Evolutionary conservation across 2,888 invertebrate species (phyloP).

Genomic region (Phania funesta): DNA sequence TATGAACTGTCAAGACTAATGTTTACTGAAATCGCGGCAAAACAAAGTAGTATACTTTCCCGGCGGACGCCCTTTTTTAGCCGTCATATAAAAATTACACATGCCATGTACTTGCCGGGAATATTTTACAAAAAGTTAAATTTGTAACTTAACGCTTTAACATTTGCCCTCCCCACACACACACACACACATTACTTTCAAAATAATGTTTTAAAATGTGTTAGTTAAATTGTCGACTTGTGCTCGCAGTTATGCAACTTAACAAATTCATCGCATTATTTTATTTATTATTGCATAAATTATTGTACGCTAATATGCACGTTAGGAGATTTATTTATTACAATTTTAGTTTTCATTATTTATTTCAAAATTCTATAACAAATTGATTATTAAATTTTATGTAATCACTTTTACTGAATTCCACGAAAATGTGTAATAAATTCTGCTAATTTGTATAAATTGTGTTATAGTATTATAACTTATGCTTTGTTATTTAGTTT

Average conservation of each 20-base stretch:
- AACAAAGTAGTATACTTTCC: too few relatives aligned
- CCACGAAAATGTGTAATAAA: background rate
- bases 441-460: slow-evolving; percentile 46
- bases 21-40: too few relatives aligned
- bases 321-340: background rate
- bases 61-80: too few relatives aligned
- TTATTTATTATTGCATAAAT: slow-evolving; percentile 9
- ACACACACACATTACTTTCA: background rate
- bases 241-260: slow-evolving; percentile 5
- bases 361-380: background rate
- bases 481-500: background rate
- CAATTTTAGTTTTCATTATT: background rate
- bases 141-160: too few relatives aligned
- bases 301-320: background rate
- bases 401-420: slow-evolving; percentile 44
- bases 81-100: too few relatives aligned
- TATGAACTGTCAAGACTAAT: too few relatives aligned
- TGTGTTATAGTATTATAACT: background rate
- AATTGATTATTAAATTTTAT: slow-evolving; percentile 34
- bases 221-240: slow-evolving; percentile 23
- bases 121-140: too few relatives aligned
- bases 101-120: too few relatives aligned
- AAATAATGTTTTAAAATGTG: slow-evolving; percentile 19
- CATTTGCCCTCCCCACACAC: too few relatives aligned
- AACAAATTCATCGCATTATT: background rate